These are phyloP conservation scores for Pollenia labialis DNA, from an alignment of 2,888 invertebrate genomes.

Conservation along the genomic window DNA sequence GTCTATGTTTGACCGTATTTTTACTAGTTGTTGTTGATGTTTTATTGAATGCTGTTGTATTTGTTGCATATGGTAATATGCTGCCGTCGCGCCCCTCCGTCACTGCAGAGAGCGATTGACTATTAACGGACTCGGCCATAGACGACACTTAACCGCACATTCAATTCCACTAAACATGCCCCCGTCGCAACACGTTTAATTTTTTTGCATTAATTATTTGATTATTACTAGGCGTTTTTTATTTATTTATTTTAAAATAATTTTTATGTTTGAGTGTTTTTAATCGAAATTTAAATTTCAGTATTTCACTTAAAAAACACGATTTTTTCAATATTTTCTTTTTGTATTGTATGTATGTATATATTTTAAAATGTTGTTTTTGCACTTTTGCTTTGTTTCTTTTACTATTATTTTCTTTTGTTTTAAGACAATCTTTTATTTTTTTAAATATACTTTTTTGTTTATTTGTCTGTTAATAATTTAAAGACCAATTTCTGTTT, in stretches of 20 bases:
- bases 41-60: slow-evolving; percentile 61
- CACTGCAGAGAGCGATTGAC: slow-evolving; percentile 90
- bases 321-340: slow-evolving; percentile 6
- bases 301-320: slow-evolving; percentile 55
- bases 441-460: slow-evolving; percentile 23
- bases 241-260: slow-evolving; percentile 22
- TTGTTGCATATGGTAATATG: slow-evolving; percentile 75
- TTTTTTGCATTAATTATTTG: slow-evolving; percentile 46
- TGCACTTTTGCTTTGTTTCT: slow-evolving; percentile 13
- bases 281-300: slow-evolving; percentile 8
- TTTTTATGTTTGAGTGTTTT: not conserved
- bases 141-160: slow-evolving; percentile 92
- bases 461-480: slow-evolving; percentile 17
- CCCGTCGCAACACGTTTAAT: slow-evolving; percentile 77
- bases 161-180: slow-evolving; percentile 84
- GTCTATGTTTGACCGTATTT: slow-evolving; percentile 69
- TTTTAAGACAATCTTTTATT: slow-evolving; percentile 5
- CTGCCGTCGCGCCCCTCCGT: slow-evolving; percentile 86
- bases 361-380: slow-evolving; percentile 10
- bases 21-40: slow-evolving; percentile 27
- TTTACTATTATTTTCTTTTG: slow-evolving; percentile 19
- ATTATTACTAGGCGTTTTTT: slow-evolving; percentile 38
- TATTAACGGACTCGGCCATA: slow-evolving; percentile 95
- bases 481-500: slow-evolving; percentile 31
- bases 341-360: slow-evolving; percentile 1